These are phyloP conservation scores for Bilobella aurantiaca DNA, from an alignment of 1,140 invertebrate genomes.

Conservation along the genomic window DNA sequence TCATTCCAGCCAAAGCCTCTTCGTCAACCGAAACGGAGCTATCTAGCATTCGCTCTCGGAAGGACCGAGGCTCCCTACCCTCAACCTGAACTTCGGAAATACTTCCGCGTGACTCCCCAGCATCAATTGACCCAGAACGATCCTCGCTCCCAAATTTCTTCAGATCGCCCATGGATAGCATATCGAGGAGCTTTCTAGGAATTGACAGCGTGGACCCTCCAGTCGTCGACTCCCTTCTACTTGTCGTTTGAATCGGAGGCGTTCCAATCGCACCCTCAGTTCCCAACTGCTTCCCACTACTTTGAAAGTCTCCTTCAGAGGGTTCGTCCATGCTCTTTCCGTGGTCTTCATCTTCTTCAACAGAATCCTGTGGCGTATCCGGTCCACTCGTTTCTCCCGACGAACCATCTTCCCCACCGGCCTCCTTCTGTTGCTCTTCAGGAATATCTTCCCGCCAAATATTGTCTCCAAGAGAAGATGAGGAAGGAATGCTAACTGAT, in stretches of 20 bases:
- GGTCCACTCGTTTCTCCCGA: conserved; percentile 77
- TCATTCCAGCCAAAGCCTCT: conserved; percentile 10
- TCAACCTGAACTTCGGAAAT: conserved; percentile 10
- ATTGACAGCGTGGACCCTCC: conserved; percentile 30
- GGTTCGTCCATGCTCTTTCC: neutral
- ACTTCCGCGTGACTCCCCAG: conserved; percentile 6
- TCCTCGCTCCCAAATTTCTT: conserved; percentile 26
- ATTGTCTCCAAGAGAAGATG: conserved; percentile 27
- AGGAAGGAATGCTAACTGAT: conserved; percentile 26
- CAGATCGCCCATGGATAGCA: conserved; percentile 33
- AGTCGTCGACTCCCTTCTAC: conserved; percentile 29
- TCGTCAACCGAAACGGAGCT: conserved; percentile 29
- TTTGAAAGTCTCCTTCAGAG: conserved; percentile 58
- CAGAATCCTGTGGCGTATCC: conserved; percentile 41
- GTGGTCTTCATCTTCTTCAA: neutral
- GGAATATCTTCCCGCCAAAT: conserved; percentile 33
- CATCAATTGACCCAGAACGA: neutral
- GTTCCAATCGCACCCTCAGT: conserved; percentile 36
- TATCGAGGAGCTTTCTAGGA: conserved; percentile 32
- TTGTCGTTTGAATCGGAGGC: conserved; percentile 10
- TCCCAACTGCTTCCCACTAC: no score
- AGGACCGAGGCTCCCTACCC: neutral
- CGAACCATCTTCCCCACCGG: conserved; percentile 42
- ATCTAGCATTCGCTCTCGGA: conserved; percentile 4
- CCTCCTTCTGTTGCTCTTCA: conserved; percentile 25